Percentiles rank a stretch among this genome's conserved stretches.
phyloP scores from a whole-genome alignment of 1,140 invertebrate genomes.

The Phthorimaea operculella region DNA sequence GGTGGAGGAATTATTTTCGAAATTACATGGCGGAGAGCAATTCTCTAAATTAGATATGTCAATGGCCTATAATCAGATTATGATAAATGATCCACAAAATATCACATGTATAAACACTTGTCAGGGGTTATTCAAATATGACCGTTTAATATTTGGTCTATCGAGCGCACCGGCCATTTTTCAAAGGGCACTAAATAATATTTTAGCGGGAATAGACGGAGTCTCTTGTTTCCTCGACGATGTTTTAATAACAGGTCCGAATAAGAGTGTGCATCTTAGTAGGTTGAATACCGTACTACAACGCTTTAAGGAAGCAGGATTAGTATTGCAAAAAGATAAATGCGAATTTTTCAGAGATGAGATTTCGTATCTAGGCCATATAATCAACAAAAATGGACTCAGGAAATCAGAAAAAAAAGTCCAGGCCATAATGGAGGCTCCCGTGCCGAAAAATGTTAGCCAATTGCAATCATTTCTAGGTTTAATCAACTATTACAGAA shows the following conservation, averaged over 20 bases:
- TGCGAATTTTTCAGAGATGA: slow-evolving; percentile 28
- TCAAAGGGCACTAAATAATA: slow-evolving; percentile 24
- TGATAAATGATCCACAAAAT: slow-evolving; percentile 18
- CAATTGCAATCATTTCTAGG: slow-evolving; percentile 23
- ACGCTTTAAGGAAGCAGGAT: slow-evolving; percentile 13
- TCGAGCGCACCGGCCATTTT: slow-evolving; percentile 22
- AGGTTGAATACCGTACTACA: slow-evolving; percentile 27
- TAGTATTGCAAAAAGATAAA: slow-evolving; percentile 37
- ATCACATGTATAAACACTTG: slow-evolving; percentile 24
- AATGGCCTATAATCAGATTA: slow-evolving; percentile 22
- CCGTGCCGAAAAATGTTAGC: slow-evolving; percentile 23
- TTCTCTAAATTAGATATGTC: slow-evolving; percentile 23
- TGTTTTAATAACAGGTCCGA: slow-evolving; percentile 25
- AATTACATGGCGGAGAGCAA: slow-evolving; percentile 9
- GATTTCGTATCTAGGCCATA: slow-evolving; percentile 37
- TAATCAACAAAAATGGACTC: slow-evolving; percentile 25
- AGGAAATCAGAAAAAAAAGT: slow-evolving; percentile 29
- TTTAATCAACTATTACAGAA: slow-evolving; percentile 53
- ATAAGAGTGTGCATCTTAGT: slow-evolving; percentile 19
- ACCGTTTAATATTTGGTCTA: slow-evolving; percentile 20
- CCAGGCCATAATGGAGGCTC: slow-evolving; percentile 27
- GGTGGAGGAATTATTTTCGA: background rate
- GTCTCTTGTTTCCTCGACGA: slow-evolving; percentile 29
- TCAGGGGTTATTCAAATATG: slow-evolving; percentile 23
- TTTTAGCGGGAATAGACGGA: slow-evolving; percentile 20